Evolutionary conservation across 2,113 vertebrate species (phyloP).

Genomic region (Trematocara stigmaticum): DNA sequence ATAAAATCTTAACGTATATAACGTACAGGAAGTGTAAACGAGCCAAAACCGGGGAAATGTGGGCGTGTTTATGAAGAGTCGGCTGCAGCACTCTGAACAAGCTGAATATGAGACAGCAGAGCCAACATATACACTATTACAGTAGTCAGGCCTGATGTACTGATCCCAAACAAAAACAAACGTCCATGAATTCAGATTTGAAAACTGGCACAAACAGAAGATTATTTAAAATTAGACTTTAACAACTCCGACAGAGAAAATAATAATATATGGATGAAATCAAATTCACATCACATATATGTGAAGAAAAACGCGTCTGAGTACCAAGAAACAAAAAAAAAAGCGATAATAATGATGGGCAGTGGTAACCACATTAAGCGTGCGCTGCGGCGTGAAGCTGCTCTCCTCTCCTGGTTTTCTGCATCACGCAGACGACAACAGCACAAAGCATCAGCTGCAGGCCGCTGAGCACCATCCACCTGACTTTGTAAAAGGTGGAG

Average conservation of each 20-base stretch:
- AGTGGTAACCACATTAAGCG: rapidly evolving
- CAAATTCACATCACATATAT: background rate
- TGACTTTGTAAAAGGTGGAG: background rate
- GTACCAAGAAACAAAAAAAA: background rate
- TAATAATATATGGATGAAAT: rapidly evolving
- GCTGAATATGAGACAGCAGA: background rate
- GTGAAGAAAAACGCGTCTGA: background rate
- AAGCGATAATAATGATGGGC: rapidly evolving
- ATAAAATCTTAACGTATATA: background rate
- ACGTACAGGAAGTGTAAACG: rapidly evolving
- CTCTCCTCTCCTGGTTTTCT: background rate
- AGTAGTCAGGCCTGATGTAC: background rate
- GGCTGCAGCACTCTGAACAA: background rate
- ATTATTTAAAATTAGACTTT: background rate
- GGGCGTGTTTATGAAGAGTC: background rate
- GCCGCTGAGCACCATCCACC: background rate
- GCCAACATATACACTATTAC: background rate
- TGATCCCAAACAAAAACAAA: background rate
- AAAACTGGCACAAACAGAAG: background rate
- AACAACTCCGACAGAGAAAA: background rate
- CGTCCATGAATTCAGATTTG: rapidly evolving
- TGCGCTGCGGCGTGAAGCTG: rapidly evolving
- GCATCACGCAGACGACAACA: background rate
- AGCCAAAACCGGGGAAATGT: background rate
- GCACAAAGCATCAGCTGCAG: background rate